These are phyloP conservation scores for Nomada flava DNA, from an alignment of 2,888 invertebrate species.

Conservation along the genomic window DNA sequence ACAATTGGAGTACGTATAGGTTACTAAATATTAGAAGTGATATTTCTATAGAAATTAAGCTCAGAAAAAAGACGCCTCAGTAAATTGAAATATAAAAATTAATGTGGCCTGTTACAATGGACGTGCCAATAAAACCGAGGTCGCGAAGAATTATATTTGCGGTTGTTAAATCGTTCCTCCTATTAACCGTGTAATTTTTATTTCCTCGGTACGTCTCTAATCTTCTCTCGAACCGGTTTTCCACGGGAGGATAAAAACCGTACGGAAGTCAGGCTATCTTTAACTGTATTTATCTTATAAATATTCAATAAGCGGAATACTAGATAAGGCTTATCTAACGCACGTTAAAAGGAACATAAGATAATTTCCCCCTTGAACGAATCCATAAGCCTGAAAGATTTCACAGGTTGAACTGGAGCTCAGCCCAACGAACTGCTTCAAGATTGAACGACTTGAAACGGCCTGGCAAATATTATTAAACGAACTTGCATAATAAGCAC, in stretches of 20 bases:
- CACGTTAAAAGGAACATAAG: neutral
- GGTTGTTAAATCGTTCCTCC: neutral
- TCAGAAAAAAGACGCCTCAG: no score
- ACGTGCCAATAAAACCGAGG: neutral
- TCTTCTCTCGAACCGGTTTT: constrained; percentile 28
- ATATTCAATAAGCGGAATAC: neutral
- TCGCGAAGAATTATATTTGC: neutral
- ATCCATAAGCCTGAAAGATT: neutral
- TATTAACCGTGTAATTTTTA: neutral
- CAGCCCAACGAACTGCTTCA: neutral
- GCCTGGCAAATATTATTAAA: neutral
- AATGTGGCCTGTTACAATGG: no score
- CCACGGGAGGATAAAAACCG: neutral
- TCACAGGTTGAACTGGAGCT: neutral
- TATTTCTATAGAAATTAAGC: no score
- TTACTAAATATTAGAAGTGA: no score
- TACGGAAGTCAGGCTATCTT: neutral
- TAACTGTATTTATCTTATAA: constrained; percentile 12
- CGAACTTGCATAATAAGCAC: neutral
- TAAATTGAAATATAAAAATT: no score
- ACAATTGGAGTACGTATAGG: no score
- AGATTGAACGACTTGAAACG: neutral
- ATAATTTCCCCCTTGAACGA: neutral
- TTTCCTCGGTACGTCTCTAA: neutral
- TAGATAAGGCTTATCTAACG: constrained; percentile 12